phyloP scores from a whole-genome alignment of 2,797 vertebrate species.

The Selene dorsalis region DNA sequence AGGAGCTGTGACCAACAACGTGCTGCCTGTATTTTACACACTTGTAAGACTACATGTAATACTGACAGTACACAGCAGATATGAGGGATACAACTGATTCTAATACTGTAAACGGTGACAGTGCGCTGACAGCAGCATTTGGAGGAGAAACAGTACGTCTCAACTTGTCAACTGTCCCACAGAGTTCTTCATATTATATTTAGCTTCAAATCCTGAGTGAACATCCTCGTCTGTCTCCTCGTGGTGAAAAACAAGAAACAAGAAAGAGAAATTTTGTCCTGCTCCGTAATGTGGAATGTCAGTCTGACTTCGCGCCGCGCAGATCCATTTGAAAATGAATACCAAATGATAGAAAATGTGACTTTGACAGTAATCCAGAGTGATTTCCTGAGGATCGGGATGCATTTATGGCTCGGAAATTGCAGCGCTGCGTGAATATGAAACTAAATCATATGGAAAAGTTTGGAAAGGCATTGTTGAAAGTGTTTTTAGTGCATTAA shows the following conservation, averaged over 20 bases:
- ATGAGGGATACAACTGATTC: slow-evolving; percentile 21
- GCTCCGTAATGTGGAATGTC: slow-evolving; percentile 65
- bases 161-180: slow-evolving; percentile 49
- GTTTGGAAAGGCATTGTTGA: slow-evolving; percentile 67
- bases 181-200: slow-evolving; percentile 59
- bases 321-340: slow-evolving; percentile 62
- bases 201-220: slow-evolving; percentile 62
- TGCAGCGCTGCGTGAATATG: slow-evolving; percentile 38
- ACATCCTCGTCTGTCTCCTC: slow-evolving; percentile 51
- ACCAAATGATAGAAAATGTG: slow-evolving; percentile 69
- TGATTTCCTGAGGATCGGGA: slow-evolving; percentile 73
- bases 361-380: slow-evolving; percentile 75
- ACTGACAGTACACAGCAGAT: neutral
- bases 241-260: slow-evolving; percentile 48
- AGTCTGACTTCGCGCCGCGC: slow-evolving; percentile 54
- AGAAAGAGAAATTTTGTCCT: slow-evolving; percentile 61
- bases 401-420: slow-evolving; percentile 61
- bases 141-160: slow-evolving; percentile 21
- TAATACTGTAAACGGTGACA: slow-evolving; percentile 26
- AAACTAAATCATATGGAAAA: slow-evolving; percentile 70
- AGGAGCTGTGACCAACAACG: slow-evolving; percentile 41
- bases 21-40: slow-evolving; percentile 26
- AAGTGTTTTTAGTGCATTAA: slow-evolving; percentile 47
- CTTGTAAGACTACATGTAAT: slow-evolving; percentile 1
- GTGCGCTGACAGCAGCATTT: slow-evolving; percentile 29